Percentiles rank a stretch among this genome's conserved stretches.
These are phyloP conservation scores for Tachuris rubrigastra DNA, from an alignment of 2,113 vertebrate genomes.

Conservation along the genomic window DNA sequence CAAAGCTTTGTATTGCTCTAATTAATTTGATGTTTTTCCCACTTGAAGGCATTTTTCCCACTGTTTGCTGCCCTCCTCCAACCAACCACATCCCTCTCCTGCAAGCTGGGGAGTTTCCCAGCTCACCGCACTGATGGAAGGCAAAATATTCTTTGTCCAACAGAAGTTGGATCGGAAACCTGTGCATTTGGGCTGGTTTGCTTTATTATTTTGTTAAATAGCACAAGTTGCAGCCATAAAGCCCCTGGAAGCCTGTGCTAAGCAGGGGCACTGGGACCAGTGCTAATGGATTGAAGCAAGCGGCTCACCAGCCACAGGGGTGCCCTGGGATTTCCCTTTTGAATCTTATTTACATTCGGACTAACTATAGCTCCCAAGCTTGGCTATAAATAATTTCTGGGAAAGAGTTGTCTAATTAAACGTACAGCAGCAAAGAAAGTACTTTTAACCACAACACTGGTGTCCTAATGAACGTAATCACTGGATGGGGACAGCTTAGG, in stretches of 20 bases:
- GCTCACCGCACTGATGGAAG: background rate
- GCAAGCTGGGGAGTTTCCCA: background rate
- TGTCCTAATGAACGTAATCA: constrained; percentile 82
- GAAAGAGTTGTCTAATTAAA: constrained; percentile 84
- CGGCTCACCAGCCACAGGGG: constrained; percentile 48
- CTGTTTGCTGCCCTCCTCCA: background rate
- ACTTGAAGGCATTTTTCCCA: accelerated
- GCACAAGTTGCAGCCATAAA: constrained; percentile 11
- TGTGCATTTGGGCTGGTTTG: background rate
- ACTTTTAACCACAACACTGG: constrained; percentile 76
- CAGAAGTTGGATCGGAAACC: constrained; percentile 29
- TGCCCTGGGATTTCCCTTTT: constrained; percentile 71
- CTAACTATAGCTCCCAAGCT: constrained; percentile 78
- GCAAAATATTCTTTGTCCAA: background rate
- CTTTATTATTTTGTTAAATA: constrained; percentile 32
- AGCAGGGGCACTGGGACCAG: background rate
- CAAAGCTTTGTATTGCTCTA: background rate
- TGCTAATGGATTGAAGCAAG: constrained; percentile 55
- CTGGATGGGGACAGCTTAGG: constrained; percentile 79
- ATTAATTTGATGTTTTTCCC: background rate
- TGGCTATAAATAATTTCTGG: constrained; percentile 83
- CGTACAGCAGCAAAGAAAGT: constrained; percentile 74
- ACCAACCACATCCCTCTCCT: background rate
- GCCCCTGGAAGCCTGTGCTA: constrained; percentile 30
- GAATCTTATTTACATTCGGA: constrained; percentile 82